A percentile compares a stretch with the other conserved stretches of the same genome.
Evolutionary conservation across 2,888 invertebrate genomes (phyloP).

Genomic region (Palloptera scutellata): DNA sequence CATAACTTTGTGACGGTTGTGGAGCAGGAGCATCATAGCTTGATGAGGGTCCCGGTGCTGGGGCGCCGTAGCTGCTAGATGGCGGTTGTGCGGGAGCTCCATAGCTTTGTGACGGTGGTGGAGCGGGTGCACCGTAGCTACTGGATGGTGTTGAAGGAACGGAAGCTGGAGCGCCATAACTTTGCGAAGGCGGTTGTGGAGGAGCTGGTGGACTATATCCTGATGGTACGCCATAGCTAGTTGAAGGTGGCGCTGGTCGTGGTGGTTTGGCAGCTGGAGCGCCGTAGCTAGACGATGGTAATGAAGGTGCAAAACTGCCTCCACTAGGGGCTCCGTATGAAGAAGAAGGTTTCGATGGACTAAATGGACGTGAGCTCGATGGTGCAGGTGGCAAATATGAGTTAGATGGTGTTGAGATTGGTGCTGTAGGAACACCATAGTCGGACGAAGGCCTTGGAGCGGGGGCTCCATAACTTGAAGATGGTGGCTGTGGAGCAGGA

Average conservation of each 20-base stretch:
- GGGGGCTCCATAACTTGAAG: slow-evolving; percentile 52
- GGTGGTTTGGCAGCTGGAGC: slow-evolving; percentile 46
- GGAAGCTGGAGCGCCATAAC: slow-evolving; percentile 61
- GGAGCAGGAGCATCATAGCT: slow-evolving; percentile 60
- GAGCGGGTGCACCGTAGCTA: slow-evolving; percentile 52
- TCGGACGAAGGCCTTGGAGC: slow-evolving; percentile 49
- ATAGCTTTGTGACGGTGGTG: slow-evolving; percentile 42
- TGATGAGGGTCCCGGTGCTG: slow-evolving; percentile 43
- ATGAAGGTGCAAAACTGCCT: slow-evolving; percentile 31
- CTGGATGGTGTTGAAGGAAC: slow-evolving; percentile 38
- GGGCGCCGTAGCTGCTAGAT: slow-evolving; percentile 52
- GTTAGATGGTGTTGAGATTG: slow-evolving; percentile 60
- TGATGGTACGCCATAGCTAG: slow-evolving; percentile 38
- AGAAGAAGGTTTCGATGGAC: slow-evolving; percentile 47
- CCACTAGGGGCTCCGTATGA: slow-evolving; percentile 64
- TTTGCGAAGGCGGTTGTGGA: slow-evolving; percentile 60
- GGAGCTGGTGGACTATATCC: slow-evolving; percentile 45
- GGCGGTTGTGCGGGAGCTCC: slow-evolving; percentile 37
- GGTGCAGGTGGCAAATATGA: slow-evolving; percentile 44
- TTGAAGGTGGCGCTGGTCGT: slow-evolving; percentile 50
- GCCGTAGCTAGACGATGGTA: slow-evolving; percentile 62
- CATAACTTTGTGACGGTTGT: slow-evolving; percentile 36
- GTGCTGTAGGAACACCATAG: slow-evolving; percentile 48
- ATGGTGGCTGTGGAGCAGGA: slow-evolving; percentile 40
- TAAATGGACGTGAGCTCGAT: slow-evolving; percentile 55